phyloP scores from a whole-genome alignment of 2,797 vertebrate genomes.

The Thaleichthys pacificus region DNA sequence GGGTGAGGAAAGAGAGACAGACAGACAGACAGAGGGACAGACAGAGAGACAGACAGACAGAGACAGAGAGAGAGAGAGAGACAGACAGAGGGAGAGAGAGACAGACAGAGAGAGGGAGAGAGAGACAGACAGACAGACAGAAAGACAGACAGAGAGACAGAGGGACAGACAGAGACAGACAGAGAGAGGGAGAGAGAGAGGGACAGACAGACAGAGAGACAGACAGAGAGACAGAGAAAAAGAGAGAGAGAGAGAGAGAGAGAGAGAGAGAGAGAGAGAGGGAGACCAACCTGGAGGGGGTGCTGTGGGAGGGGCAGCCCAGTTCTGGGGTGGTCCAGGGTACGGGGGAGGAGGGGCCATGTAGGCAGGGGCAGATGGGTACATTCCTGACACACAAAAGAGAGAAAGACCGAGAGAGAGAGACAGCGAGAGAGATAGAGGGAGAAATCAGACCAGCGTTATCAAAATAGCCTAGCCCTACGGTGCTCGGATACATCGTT shows the following conservation, averaged over 20 bases:
- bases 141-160: no score
- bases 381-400: constrained; percentile 66
- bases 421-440: constrained; percentile 4
- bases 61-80: not conserved
- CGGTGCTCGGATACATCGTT: not conserved
- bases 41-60: no score
- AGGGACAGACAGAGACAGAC: not conserved
- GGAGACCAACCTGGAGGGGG: constrained; percentile 66
- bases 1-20: not conserved
- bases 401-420: constrained; percentile 21
- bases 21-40: not conserved
- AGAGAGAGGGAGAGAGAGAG: constrained; percentile 9
- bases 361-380: constrained; percentile 75
- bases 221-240: constrained; percentile 4
- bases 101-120: not conserved
- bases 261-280: constrained; percentile 4
- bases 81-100: constrained; percentile 6
- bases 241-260: constrained; percentile 4
- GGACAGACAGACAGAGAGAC: not conserved
- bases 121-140: constrained; percentile 1
- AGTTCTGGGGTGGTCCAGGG: constrained; percentile 76
- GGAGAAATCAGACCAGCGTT: constrained; percentile 4
- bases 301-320: constrained; percentile 61
- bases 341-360: constrained; percentile 85
- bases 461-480: constrained; percentile 7